Conservation (phyloP, 2,113 vertebrate genomes). For the Oreochromis niloticus region DNA sequence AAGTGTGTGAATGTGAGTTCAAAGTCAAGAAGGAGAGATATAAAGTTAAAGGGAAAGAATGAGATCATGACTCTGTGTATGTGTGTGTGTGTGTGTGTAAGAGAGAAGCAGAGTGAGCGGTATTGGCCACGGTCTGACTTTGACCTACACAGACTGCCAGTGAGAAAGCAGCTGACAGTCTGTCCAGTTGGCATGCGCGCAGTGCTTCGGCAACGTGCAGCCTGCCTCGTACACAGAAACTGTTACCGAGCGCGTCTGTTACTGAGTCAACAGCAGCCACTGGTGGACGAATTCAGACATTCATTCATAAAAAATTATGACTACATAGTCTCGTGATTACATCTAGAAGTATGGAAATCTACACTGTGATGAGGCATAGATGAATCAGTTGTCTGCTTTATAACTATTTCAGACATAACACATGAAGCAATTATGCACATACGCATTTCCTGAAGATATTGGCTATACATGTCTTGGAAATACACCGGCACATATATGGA, state of each 20-base stretch:
- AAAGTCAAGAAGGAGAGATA: neutral
- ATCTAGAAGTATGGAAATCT: neutral
- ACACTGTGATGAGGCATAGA: neutral
- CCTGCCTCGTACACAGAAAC: constrained; percentile 65
- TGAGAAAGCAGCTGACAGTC: constrained; percentile 62
- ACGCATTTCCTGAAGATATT: neutral
- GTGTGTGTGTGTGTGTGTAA: neutral
- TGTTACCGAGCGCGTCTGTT: constrained; percentile 24
- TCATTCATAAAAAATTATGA: constrained; percentile 61
- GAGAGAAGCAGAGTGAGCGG: constrained; percentile 3
- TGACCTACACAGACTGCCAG: constrained; percentile 56
- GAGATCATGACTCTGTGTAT: constrained; percentile 38
- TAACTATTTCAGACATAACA: neutral
- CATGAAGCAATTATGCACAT: neutral
- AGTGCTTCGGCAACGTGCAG: constrained; percentile 66
- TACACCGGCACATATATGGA: neutral
- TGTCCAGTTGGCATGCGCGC: constrained; percentile 54
- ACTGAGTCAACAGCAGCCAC: constrained; percentile 63
- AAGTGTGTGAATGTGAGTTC: neutral
- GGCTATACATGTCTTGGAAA: neutral
- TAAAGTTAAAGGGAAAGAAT: constrained; percentile 40
- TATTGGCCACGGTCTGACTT: constrained; percentile 34
- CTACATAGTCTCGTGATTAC: neutral
- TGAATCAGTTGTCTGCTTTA: neutral
- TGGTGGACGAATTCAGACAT: constrained; percentile 47